Percentiles rank a stretch among this genome's conserved stretches.
Evolutionary conservation across 2,888 invertebrate genomes (phyloP).

Genomic region (Tachina grossa): DNA sequence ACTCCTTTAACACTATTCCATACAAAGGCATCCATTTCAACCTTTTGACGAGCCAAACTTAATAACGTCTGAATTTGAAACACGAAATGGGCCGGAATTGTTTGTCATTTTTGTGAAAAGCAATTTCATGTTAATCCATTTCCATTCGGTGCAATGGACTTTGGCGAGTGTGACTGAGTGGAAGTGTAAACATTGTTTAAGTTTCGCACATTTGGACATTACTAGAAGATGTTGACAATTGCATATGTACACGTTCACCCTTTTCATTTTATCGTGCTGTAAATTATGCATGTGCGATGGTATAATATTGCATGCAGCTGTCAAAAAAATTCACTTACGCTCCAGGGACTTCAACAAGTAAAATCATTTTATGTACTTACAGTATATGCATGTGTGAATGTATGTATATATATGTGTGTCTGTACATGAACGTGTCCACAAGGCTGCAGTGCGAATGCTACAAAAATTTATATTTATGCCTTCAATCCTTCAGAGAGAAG

Average conservation of each 20-base stretch:
- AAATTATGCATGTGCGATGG: constrained; percentile 12
- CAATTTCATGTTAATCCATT: constrained; percentile 46
- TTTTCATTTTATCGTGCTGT: background rate
- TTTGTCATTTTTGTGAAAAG: constrained; percentile 53
- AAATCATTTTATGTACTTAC: constrained; percentile 32
- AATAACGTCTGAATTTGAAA: constrained; percentile 34
- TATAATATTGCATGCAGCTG: constrained; percentile 58
- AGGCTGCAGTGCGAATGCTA: too few relatives aligned
- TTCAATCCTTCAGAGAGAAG: too few relatives aligned
- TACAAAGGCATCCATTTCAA: background rate
- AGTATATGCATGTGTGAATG: background rate
- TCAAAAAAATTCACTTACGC: constrained; percentile 59
- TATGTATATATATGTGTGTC: background rate
- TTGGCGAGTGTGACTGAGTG: constrained; percentile 38
- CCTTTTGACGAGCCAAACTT: constrained; percentile 7
- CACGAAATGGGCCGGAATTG: constrained; percentile 65
- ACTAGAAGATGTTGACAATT: background rate
- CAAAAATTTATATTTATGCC: too few relatives aligned
- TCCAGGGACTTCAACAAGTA: constrained; percentile 33
- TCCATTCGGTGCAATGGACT: constrained; percentile 21
- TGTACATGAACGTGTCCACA: too few relatives aligned
- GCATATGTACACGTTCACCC: background rate
- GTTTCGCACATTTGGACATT: background rate
- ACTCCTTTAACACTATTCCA: background rate
- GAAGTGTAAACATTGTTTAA: constrained; percentile 39